phyloP scores from a whole-genome alignment of 2,797 vertebrate genomes.

The Spondyliosoma cantharus region DNA sequence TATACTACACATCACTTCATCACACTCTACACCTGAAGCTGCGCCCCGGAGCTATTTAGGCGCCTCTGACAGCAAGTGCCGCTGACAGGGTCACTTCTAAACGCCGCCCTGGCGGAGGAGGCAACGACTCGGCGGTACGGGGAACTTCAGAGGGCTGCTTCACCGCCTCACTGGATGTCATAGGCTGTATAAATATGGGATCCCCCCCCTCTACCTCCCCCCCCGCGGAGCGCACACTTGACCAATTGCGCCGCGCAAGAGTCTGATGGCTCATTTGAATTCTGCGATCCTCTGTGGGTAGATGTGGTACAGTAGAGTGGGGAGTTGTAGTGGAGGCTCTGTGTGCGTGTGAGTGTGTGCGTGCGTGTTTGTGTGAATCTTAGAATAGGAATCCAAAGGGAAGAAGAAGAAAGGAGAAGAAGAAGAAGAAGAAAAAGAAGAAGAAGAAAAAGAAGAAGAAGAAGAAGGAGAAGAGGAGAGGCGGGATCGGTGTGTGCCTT shows the following conservation, averaged over 20 bases:
- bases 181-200: constrained; percentile 55
- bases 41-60: constrained; percentile 59
- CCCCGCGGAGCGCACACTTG: constrained; percentile 61
- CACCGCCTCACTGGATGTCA: constrained; percentile 45
- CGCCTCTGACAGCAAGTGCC: constrained; percentile 52
- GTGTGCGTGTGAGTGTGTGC: constrained; percentile 38
- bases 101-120: constrained; percentile 74
- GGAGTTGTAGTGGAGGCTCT: constrained; percentile 42
- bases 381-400: constrained; percentile 66
- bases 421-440: constrained; percentile 50
- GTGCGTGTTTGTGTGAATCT: constrained; percentile 52
- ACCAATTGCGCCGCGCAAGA: constrained; percentile 63
- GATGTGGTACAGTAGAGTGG: constrained; percentile 59
- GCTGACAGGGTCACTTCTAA: constrained; percentile 71
- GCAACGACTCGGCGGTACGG: constrained; percentile 46
- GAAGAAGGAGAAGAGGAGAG: constrained; percentile 38
- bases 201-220: constrained; percentile 45
- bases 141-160: constrained; percentile 67
- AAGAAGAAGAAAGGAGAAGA: constrained; percentile 41
- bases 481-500: constrained; percentile 62
- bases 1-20: constrained; percentile 14
- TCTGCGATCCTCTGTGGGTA: constrained; percentile 56
- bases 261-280: constrained; percentile 67
- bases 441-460: constrained; percentile 43
- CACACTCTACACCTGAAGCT: constrained; percentile 54